These are phyloP conservation scores for Caerostris darwini DNA, from an alignment of 1,140 invertebrate species.

Conservation along the genomic window DNA sequence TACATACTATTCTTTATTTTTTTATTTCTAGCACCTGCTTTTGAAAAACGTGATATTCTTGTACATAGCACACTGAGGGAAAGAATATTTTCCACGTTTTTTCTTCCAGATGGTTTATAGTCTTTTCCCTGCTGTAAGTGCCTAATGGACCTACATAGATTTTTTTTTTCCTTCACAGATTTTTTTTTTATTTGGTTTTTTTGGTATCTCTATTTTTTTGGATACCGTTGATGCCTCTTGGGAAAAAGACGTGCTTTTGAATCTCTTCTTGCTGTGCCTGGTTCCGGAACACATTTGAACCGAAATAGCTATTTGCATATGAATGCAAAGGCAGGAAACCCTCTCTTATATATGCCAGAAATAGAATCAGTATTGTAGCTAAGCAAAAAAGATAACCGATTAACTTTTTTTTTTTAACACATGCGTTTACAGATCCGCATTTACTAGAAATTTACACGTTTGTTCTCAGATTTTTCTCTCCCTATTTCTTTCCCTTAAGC, in stretches of 20 bases:
- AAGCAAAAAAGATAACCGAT: constrained; percentile 13
- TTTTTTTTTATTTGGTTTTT: background rate
- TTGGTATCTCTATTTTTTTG: background rate
- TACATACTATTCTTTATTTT: background rate
- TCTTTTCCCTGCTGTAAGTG: background rate
- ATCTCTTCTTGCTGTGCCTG: background rate
- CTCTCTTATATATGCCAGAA: background rate
- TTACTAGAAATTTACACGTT: background rate
- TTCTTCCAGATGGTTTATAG: background rate
- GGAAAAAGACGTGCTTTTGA: constrained; percentile 6
- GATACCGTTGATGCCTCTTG: background rate
- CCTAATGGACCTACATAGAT: background rate
- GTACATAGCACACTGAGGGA: background rate
- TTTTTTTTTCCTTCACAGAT: background rate
- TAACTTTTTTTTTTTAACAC: background rate
- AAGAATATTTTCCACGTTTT: background rate
- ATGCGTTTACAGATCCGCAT: background rate
- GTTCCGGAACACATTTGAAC: background rate
- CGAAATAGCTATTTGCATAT: constrained; percentile 36
- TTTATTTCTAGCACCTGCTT: too few relatives aligned
- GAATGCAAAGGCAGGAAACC: background rate
- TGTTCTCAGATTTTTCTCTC: background rate
- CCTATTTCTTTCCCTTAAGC: background rate
- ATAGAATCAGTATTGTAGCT: background rate
- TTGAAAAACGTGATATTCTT: constrained; percentile 16